Conservation (phyloP, 2,797 vertebrate genomes). For the Cyclura pinguis region DNA sequence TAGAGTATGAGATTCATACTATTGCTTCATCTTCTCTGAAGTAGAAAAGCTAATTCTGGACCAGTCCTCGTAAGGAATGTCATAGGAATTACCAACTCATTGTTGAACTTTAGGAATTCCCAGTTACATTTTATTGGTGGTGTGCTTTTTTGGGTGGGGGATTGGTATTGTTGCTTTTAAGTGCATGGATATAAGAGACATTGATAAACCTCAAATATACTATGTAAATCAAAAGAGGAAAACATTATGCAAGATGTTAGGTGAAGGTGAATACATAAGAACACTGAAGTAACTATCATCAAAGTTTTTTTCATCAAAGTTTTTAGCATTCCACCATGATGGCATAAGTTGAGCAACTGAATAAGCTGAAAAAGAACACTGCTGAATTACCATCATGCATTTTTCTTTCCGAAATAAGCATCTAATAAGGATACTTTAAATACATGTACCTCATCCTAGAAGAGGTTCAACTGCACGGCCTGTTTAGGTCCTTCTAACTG, state of each 20-base stretch:
- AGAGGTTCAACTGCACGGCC: not conserved
- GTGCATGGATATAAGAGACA: conserved; percentile 45
- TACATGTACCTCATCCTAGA: not conserved
- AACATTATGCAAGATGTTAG: not conserved
- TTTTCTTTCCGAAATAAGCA: not conserved
- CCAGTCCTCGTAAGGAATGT: not conserved
- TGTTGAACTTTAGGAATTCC: not conserved
- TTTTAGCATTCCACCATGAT: conserved; percentile 9
- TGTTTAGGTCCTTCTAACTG: conserved; percentile 12
- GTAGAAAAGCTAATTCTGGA: not conserved
- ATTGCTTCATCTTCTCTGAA: not conserved
- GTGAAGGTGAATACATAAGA: not conserved
- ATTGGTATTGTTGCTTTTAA: conserved; percentile 10
- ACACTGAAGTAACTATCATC: not conserved
- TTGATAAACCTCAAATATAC: conserved; percentile 36
- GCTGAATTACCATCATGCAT: not conserved
- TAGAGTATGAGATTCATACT: not conserved
- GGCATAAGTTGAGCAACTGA: not conserved
- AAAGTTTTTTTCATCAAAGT: not conserved
- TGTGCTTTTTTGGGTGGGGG: not conserved
- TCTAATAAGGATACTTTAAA: not conserved
- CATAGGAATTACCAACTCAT: not conserved
- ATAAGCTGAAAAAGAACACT: not conserved
- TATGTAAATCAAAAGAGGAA: not conserved
- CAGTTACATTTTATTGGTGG: conserved; percentile 15